Evolutionary conservation across 2,888 invertebrate genomes (phyloP).

Genomic region (Melanargia galathea): DNA sequence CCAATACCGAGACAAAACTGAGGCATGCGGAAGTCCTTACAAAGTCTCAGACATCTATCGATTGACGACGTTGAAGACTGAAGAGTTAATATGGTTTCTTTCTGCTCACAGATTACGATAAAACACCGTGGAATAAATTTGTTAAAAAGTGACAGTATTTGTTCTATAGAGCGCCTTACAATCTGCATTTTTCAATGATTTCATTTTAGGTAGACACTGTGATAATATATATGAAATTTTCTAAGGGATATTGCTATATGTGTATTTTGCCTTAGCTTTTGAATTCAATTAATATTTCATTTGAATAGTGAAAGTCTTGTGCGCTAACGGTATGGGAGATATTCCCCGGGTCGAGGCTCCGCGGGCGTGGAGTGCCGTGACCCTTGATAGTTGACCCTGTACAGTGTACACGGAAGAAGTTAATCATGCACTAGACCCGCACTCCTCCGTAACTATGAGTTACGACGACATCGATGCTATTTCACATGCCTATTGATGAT

Average conservation of each 20-base stretch:
- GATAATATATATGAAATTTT: not conserved
- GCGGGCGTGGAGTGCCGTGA: slow-evolving; percentile 49
- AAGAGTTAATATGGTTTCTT: too few species aligned
- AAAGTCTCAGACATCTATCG: too few species aligned
- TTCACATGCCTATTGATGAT: slow-evolving; percentile 37
- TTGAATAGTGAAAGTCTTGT: slow-evolving; percentile 38
- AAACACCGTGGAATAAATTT: too few species aligned
- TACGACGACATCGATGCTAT: slow-evolving; percentile 50
- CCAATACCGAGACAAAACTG: too few species aligned
- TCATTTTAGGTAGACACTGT: not conserved
- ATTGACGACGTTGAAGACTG: too few species aligned
- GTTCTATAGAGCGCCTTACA: too few species aligned
- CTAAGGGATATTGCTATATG: not conserved
- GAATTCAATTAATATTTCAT: slow-evolving; percentile 24
- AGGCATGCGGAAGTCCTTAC: too few species aligned
- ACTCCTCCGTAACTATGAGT: slow-evolving; percentile 49
- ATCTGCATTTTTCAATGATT: not conserved
- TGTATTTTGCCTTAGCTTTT: not conserved
- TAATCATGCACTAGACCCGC: slow-evolving; percentile 63
- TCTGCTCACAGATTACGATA: too few species aligned
- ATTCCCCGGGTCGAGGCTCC: slow-evolving; percentile 32
- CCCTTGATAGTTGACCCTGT: slow-evolving; percentile 71
- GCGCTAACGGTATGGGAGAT: slow-evolving; percentile 35
- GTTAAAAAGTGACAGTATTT: too few species aligned
- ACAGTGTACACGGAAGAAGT: slow-evolving; percentile 73